These are phyloP conservation scores for Myocastor coypus DNA, from an alignment of 2,113 vertebrate genomes.

Conservation along the genomic window DNA sequence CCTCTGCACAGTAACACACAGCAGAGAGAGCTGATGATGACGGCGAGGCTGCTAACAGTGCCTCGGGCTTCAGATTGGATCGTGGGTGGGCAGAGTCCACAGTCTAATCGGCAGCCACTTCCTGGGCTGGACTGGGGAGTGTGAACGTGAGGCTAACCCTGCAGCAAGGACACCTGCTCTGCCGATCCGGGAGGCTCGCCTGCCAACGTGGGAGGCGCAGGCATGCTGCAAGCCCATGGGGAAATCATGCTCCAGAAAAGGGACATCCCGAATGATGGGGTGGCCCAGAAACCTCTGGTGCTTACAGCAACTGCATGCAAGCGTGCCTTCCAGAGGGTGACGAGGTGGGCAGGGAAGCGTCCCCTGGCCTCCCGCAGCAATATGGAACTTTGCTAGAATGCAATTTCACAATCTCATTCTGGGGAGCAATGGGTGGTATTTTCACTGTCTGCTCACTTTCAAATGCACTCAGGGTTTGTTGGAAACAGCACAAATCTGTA, in stretches of 20 bases:
- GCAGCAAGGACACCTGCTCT: conserved; percentile 20
- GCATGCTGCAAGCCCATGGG: background rate
- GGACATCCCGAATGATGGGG: background rate
- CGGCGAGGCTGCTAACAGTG: conserved; percentile 48
- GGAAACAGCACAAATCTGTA: background rate
- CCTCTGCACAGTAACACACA: conserved; percentile 16
- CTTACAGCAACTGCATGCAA: background rate
- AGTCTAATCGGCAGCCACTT: conserved; percentile 55
- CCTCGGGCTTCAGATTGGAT: conserved; percentile 54
- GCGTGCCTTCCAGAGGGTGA: background rate
- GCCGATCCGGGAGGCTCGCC: background rate
- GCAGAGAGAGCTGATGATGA: conserved; percentile 56
- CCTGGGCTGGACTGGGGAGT: background rate
- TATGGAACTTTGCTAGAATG: background rate
- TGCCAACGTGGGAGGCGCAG: background rate
- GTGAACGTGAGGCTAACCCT: conserved; percentile 24
- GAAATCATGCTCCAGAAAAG: background rate
- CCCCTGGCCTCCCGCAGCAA: background rate
- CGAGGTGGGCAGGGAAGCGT: background rate
- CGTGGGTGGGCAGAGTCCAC: conserved; percentile 31
- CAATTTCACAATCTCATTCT: background rate
- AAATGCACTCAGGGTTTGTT: background rate
- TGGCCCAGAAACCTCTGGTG: background rate
- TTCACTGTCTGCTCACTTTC: background rate
- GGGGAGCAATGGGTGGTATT: background rate